Evolutionary conservation across 2,113 vertebrate genomes (phyloP).

Genomic region (Leptobrachium leishanense): DNA sequence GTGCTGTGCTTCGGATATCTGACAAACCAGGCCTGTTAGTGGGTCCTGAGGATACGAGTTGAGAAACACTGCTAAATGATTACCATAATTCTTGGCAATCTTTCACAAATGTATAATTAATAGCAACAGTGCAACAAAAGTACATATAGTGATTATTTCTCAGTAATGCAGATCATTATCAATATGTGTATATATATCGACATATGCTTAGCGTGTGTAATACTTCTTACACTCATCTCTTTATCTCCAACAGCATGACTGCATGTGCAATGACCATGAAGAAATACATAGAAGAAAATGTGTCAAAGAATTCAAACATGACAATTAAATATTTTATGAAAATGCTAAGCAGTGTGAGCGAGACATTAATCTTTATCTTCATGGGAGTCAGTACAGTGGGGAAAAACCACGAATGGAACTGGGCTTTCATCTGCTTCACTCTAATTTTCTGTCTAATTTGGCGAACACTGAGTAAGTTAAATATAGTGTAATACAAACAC

Average conservation of each 20-base stretch:
- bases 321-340: slow-evolving; percentile 95
- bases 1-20: no score
- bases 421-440: slow-evolving; percentile 88
- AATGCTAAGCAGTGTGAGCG: slow-evolving; percentile 89
- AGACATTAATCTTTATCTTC: slow-evolving; percentile 95
- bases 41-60: no score
- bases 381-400: slow-evolving; percentile 92
- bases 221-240: slow-evolving; percentile 6
- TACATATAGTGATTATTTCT: background rate
- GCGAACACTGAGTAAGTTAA: slow-evolving; percentile 83
- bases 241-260: slow-evolving; percentile 75
- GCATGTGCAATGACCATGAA: slow-evolving; percentile 95
- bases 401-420: slow-evolving; percentile 92
- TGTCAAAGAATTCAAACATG: slow-evolving; percentile 89
- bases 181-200: slow-evolving; percentile 15
- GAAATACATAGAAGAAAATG: slow-evolving; percentile 93
- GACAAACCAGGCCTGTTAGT: no score
- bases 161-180: background rate
- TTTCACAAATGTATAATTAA: background rate
- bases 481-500: no score
- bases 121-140: background rate
- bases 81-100: background rate
- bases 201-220: background rate
- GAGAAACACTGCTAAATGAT: no score
- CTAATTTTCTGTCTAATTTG: slow-evolving; percentile 85